Evolutionary conservation across 2,888 invertebrate species (phyloP), one percentile per base, ranked within the genome.

Genomic region (Thereva unica): DNA sequence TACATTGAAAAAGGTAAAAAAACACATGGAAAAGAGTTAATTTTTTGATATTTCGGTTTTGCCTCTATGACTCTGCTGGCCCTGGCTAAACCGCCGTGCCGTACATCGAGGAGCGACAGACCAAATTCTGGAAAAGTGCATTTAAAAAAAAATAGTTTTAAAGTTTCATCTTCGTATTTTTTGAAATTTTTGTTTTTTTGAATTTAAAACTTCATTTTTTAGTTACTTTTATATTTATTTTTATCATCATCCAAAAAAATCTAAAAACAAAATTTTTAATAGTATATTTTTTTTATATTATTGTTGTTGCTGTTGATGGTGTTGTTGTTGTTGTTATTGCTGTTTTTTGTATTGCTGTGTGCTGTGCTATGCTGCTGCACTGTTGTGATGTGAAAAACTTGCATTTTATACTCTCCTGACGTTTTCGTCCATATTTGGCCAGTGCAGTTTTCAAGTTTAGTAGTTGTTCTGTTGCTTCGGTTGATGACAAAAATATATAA

Each of bases 111-210:
- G n/a, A n/a, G n/a, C n/a, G n/a, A n/a, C n/a, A n/a, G 59, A 59
- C 59, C 59, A 59, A 59, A 59, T 59, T 59, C 59, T 59, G 47
- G 44, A 47, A 59, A 59, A 59, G 45, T 47, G 49, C 59, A 59
- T 59, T n/a, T n/a, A n/a, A n/a, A n/a, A n/a, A n/a, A n/a, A n/a
- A n/a, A n/a, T n/a, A n/a, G n/a, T n/a, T n/a, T n/a, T n/a, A n/a
- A n/a, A n/a, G n/a, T n/a, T n/a, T n/a, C n/a, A n/a, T n/a, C n/a
- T n/a, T n/a, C n/a, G n/a, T n/a, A n/a, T n/a, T n/a, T n/a, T n/a
- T n/a, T n/a, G n/a, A n/a, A n/a, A n/a, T n/a, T n/a, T n/a, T n/a
- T n/a, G n/a, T n/a, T 59, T 59, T 8, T 59, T 56, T 47, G 1
- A 23, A n/a, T n/a, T 23, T 23, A 23, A 23, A 23, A 2, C 23